Base-by-base conservation (phyloP, 1,140 invertebrate genomes). In the Archegozetes longisetosus region DNA sequence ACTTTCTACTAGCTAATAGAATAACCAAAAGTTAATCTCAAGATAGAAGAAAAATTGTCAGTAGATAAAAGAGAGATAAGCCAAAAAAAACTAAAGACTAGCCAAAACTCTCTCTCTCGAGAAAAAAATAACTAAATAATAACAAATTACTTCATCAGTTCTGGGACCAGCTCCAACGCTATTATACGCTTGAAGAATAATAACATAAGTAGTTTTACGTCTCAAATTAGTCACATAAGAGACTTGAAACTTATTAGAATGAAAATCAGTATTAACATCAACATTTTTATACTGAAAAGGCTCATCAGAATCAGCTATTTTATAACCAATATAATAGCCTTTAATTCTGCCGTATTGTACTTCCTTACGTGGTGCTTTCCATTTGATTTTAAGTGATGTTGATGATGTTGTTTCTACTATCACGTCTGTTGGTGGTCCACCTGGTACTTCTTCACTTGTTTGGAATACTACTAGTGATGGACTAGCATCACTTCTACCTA, bases 371-470 rank as follows among this genome's bases (percentile, higher is more conserved):
- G 64, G 64, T 50, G 64, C 56, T 32, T 70, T 68, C 74, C 74
- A 76, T 24, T 67, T 69, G 17, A 75, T 70, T 61, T 71, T 68
- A 1, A 76, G 63, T 12, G 71, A 69, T 52, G 72, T 70, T n/a
- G 74, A 74, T 2, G 70, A 70, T 1, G 70, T 69, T 6, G 74
- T 69, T 55, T 67, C 66, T 6, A 72, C 70, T n/a, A 64, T 63
- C 1, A 75, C 69, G 28, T 72, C 64, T 6, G 63, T 55, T 14
- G 74, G 74, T 12, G 67, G 64, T 13, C 66, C 68, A 54, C 65
- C 66, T 6, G 67, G 67, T 28, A 62, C 67, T 65, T 94, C 89
- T 75, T 95, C 90, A 27, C 87, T 86, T 32, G 90, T 93, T 57
- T 88, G 89, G 60, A 92, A 89, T 0, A 86, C 88, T 0, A 95